These are phyloP conservation scores for Seira ritae DNA, from an alignment of 2,888 invertebrate genomes.

Conservation along the genomic window DNA sequence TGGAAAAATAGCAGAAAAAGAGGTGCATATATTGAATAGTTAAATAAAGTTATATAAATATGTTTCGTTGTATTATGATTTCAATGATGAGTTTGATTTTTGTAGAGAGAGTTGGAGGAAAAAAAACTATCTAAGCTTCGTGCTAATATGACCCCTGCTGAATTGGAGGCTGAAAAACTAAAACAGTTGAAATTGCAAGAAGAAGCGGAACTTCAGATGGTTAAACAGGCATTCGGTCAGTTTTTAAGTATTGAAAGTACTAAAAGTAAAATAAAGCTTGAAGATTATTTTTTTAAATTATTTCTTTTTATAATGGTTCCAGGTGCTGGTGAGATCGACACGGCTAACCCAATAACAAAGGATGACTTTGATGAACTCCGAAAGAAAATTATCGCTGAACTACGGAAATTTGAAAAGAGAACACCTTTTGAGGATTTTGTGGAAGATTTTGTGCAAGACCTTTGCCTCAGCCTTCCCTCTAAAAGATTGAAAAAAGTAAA, in stretches of 20 bases:
- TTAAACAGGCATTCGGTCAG: conserved; percentile 90
- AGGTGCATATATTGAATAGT: conserved; percentile 82
- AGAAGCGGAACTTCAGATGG: conserved; percentile 90
- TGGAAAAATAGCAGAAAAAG: conserved; percentile 92
- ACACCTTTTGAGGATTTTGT: conserved; percentile 71
- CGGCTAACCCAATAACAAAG: conserved; percentile 69
- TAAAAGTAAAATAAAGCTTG: not conserved
- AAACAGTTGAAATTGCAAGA: conserved; percentile 88
- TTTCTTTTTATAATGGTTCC: not conserved
- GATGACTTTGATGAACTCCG: conserved; percentile 73
- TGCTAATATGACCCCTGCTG: conserved; percentile 82
- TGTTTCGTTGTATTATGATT: not conserved
- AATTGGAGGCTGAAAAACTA: conserved; percentile 85
- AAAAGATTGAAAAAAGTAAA: conserved; percentile 91
- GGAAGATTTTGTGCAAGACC: conserved; percentile 72
- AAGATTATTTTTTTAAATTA: not conserved
- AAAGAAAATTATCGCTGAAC: conserved; percentile 67
- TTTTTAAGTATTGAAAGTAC: not conserved
- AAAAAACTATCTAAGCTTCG: conserved; percentile 51
- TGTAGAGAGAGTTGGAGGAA: conserved; percentile 49
- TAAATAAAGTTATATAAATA: not conserved
- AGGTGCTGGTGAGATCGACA: conserved; percentile 68
- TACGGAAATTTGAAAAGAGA: conserved; percentile 70
- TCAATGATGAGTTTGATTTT: conserved; percentile 19
- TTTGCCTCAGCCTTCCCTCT: conserved; percentile 78